A percentile compares a stretch with the other conserved stretches of the same genome.
Evolutionary conservation across 2,113 vertebrate genomes (phyloP).

Genomic region (Cinclus cinclus): DNA sequence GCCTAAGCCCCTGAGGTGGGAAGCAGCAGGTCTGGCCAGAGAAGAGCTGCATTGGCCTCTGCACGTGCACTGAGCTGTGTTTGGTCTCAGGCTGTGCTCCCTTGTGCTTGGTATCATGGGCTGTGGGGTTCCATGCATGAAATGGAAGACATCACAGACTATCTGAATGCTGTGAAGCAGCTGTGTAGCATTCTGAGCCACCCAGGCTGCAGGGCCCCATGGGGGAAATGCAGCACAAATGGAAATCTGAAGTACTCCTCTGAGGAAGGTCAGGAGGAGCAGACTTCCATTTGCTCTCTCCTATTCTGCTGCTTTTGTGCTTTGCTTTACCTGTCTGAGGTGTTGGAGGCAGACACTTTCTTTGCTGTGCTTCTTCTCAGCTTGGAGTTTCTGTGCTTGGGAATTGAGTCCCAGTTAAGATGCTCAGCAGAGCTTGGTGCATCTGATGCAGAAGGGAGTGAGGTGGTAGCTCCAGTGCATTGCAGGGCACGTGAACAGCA

Average conservation of each 20-base stretch:
- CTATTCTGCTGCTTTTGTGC: not conserved
- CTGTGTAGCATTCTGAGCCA: not conserved
- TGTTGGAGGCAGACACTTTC: not conserved
- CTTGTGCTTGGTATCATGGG: not conserved
- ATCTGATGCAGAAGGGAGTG: not conserved
- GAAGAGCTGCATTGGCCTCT: fast-evolving
- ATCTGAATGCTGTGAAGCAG: not conserved
- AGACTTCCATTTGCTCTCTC: not conserved
- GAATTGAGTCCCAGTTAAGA: fast-evolving
- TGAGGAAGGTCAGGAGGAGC: not conserved
- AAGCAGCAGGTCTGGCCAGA: not conserved
- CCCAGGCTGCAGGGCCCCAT: fast-evolving
- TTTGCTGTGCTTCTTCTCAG: not conserved
- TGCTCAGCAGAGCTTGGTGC: not conserved
- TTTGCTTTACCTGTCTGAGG: not conserved
- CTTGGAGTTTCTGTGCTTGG: not conserved
- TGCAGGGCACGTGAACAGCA: not conserved
- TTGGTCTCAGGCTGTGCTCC: not conserved
- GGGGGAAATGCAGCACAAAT: not conserved
- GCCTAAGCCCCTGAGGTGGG: not conserved
- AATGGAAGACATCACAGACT: not conserved
- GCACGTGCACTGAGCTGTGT: not conserved
- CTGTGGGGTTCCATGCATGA: not conserved
- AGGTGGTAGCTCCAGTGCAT: not conserved
- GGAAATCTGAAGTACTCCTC: not conserved